Evolutionary conservation across 1,140 invertebrate species (phyloP).

Genomic region (Limonius californicus): DNA sequence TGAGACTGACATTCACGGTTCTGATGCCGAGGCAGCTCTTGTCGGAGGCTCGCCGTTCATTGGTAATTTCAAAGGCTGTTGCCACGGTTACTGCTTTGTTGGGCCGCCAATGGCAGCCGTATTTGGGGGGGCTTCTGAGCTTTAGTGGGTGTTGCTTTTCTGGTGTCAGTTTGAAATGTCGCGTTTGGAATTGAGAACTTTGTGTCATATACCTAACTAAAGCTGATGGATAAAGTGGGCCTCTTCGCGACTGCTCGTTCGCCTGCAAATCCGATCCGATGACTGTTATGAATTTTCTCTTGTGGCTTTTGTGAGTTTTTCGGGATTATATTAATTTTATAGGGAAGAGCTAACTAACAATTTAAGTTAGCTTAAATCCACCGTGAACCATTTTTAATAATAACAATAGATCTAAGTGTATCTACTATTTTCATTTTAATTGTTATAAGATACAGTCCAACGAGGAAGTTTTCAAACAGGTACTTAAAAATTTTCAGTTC

Average conservation of each 20-base stretch:
- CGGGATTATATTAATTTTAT: no score
- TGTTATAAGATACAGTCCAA: no score
- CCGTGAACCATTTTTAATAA: no score
- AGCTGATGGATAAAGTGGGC: conserved; percentile 47
- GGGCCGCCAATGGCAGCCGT: conserved; percentile 29
- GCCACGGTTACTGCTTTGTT: conserved; percentile 31
- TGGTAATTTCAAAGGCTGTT: conserved; percentile 25
- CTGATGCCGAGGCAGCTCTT: conserved; percentile 15
- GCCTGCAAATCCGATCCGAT: not conserved
- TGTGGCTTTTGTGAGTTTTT: no score
- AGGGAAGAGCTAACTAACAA: no score
- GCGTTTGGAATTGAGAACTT: conserved; percentile 31
- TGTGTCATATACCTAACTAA: conserved; percentile 44
- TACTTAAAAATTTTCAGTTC: no score
- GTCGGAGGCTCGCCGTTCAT: conserved; percentile 25
- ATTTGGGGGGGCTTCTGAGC: not conserved
- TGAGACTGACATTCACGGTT: conserved; percentile 31
- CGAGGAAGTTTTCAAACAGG: no score
- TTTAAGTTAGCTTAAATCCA: no score
- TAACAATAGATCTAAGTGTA: no score
- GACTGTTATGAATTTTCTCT: not conserved
- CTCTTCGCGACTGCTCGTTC: conserved; percentile 27
- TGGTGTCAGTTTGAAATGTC: conserved; percentile 34
- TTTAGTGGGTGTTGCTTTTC: conserved; percentile 28
- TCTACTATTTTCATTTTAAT: no score